Base-by-base conservation (phyloP, 2,113 vertebrate genomes). In the Planiliza haematocheilus region DNA sequence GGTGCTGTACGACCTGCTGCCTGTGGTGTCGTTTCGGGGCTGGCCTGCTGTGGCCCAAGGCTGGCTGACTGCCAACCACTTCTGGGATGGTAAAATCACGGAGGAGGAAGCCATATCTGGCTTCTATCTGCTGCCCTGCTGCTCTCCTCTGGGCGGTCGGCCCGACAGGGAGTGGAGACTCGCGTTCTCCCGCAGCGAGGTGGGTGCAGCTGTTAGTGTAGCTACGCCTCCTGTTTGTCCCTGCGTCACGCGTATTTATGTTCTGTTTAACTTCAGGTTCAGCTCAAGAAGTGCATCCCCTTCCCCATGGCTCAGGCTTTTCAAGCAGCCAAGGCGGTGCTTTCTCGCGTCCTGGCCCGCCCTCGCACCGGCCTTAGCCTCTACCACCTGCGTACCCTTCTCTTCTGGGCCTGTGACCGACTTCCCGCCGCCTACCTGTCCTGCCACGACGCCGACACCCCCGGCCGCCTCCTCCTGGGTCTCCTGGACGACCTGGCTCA, bases 321-420 rank as follows among this genome's bases (percentile, higher is more conserved):
- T 83, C 93, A 95, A 49, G 95, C 95, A 0, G 95, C 95, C 62
- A 93, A 94, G 77, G 95, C 94, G 0, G 84, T 95, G 10, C 68
- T 96, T 65, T 89, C 94, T 57, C 94, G 94, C 0, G 88, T 96
- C 67, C 91, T 96, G 66, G 90, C 94, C 0, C 93, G 95, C 0
- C 95, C 94, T 0, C 93, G 90, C 1, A 74, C 88, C 0, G 91
- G 94, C 79, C 90, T 96, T 56, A 93, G 93, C 82, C 93, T 95
- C 77, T 96, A 96, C 85, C 95, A 96, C 79, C 91, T 96, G 53
- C 92, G 95, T 30, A 95, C 95, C 0, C 80, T 95, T 24, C 92
- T 96, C 20, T 95, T 96, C 81, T 95, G 95, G 95, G 95, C 95
- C 9, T 96, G 95, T 10, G 95, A 96, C 79, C 93, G 95, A 7